A percentile compares a stretch with the other conserved stretches of the same genome.
phyloP scores from a whole-genome alignment of 2,113 vertebrate genomes.

The Aramus guarauna region DNA sequence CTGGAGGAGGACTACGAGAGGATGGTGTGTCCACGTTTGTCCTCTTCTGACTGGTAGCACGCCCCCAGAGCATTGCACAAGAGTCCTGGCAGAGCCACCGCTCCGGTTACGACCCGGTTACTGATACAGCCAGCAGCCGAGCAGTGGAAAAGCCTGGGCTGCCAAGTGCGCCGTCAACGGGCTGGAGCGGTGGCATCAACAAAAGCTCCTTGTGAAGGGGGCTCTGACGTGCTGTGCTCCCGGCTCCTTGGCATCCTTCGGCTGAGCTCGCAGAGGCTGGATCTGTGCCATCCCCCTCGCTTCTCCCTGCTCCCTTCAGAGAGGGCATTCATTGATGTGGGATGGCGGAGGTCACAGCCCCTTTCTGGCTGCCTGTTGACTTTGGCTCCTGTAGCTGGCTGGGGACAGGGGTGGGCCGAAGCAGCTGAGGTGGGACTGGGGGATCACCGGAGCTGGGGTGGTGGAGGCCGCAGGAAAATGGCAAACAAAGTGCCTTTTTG shows the following conservation, averaged over 20 bases:
- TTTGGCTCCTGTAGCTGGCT: background rate
- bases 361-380: background rate
- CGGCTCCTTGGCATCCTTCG: background rate
- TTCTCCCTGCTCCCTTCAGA: conserved; percentile 39
- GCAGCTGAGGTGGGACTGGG: background rate
- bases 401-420: background rate
- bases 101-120: background rate
- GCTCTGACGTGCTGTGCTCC: background rate
- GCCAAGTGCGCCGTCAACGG: rapidly evolving
- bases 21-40: background rate
- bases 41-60: background rate
- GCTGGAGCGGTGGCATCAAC: background rate
- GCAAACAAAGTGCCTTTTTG: conserved; percentile 7
- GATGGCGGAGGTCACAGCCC: background rate
- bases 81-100: background rate
- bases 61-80: rapidly evolving
- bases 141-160: background rate
- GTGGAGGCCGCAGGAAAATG: background rate
- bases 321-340: background rate
- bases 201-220: background rate
- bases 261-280: background rate
- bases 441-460: background rate
- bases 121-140: background rate
- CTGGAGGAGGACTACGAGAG: background rate
- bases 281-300: conserved; percentile 47